Evolutionary conservation across 2,888 invertebrate species (phyloP).

Genomic region (Nemoura dubitans): DNA sequence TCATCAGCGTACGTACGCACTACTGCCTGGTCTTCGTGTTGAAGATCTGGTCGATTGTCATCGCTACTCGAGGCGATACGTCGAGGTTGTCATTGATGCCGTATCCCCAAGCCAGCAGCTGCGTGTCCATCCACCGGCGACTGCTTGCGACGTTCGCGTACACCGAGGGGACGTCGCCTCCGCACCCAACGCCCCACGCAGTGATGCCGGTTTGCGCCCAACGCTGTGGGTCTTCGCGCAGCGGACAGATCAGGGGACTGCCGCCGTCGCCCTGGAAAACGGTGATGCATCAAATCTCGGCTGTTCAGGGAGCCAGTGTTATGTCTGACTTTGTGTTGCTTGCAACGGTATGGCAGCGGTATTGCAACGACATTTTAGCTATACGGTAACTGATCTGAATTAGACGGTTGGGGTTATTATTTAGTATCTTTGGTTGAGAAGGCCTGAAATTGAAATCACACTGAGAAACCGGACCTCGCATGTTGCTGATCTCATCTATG

Average conservation of each 20-base stretch:
- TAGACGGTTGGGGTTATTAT: too few relatives aligned
- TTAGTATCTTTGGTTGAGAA: too few relatives aligned
- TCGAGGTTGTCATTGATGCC: neutral
- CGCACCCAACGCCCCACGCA: slow-evolving; percentile 92
- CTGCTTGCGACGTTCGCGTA: slow-evolving; percentile 77
- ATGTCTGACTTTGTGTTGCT: too few relatives aligned
- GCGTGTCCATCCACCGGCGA: slow-evolving; percentile 76
- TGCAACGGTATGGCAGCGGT: too few relatives aligned
- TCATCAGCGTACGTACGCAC: too few relatives aligned
- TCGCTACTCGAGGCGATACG: neutral
- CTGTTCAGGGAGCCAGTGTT: too few relatives aligned
- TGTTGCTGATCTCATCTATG: too few relatives aligned
- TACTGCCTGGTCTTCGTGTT: neutral
- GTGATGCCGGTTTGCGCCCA: slow-evolving; percentile 73
- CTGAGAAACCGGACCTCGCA: too few relatives aligned
- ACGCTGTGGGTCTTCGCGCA: slow-evolving; percentile 60
- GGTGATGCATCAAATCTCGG: slow-evolving; percentile 47
- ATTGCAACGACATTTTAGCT: too few relatives aligned
- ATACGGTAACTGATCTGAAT: too few relatives aligned
- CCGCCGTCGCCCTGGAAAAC: slow-evolving; percentile 81
- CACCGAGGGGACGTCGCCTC: slow-evolving; percentile 78
- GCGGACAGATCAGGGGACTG: slow-evolving; percentile 80
- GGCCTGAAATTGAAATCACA: too few relatives aligned
- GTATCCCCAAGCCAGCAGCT: slow-evolving; percentile 59
- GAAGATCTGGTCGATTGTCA: neutral